Percentiles rank a stretch among this genome's conserved stretches.
Conservation (phyloP, 2,113 vertebrate species). For the Corythornis cristatus region DNA sequence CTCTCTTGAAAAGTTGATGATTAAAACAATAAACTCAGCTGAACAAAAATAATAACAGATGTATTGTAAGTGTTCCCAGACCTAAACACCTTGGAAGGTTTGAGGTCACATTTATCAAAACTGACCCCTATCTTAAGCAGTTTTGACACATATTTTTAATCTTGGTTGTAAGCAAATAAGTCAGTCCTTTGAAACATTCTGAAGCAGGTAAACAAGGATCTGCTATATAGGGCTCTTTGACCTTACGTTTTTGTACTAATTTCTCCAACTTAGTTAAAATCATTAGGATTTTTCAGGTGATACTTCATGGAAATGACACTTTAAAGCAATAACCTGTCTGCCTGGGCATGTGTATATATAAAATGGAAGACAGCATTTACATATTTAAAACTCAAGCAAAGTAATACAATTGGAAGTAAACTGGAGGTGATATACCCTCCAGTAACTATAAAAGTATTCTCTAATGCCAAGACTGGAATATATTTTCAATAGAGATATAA, state of each 20-base stretch:
- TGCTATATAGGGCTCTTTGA: constrained; percentile 42
- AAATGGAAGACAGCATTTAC: constrained; percentile 6
- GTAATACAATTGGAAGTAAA: not conserved
- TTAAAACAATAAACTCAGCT: constrained; percentile 68
- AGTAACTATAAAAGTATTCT: not conserved
- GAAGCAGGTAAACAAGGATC: not conserved
- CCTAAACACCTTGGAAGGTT: constrained; percentile 69
- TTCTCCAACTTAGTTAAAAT: constrained; percentile 57
- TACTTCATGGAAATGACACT: constrained; percentile 42
- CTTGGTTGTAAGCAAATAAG: constrained; percentile 32
- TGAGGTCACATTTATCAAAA: constrained; percentile 66
- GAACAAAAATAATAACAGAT: constrained; percentile 76
- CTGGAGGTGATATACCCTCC: not conserved
- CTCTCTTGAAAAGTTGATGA: constrained; percentile 55
- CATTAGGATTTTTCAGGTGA: constrained; percentile 41
- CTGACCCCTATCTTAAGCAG: constrained; percentile 62
- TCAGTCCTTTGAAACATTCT: constrained; percentile 53
- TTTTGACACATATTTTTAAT: constrained; percentile 55
- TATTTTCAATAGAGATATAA: not conserved
- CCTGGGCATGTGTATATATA: not conserved
- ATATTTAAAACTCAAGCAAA: not conserved
- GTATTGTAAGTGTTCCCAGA: constrained; percentile 71
- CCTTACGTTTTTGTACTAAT: constrained; percentile 44
- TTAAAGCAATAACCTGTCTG: constrained; percentile 35
- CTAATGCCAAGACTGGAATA: not conserved